Evolutionary conservation across 2,113 vertebrate genomes (phyloP).

Genomic region (Cairina moschata): DNA sequence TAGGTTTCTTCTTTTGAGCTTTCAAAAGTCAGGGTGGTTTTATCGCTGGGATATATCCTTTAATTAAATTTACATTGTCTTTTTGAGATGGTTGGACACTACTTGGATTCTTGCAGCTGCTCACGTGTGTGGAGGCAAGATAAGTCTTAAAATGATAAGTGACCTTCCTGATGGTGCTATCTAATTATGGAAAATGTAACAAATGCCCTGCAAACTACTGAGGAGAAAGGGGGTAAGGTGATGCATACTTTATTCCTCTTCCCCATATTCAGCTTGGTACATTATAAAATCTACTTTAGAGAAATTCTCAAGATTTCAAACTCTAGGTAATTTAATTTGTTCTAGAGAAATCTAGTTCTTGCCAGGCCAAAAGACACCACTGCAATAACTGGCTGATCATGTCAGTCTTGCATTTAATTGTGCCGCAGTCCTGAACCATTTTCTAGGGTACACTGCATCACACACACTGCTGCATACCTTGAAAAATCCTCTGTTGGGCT

Average conservation of each 20-base stretch:
- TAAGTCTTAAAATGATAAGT: neutral
- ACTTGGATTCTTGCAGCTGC: neutral
- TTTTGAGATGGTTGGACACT: neutral
- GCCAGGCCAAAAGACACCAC: neutral
- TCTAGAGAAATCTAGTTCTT: neutral
- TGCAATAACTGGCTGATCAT: neutral
- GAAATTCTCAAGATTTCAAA: neutral
- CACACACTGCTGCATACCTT: neutral
- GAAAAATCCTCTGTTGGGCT: neutral
- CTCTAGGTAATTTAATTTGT: neutral
- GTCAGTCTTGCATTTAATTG: neutral
- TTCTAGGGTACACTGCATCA: neutral
- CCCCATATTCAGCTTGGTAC: neutral
- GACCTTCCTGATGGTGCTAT: neutral
- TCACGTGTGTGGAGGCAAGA: neutral
- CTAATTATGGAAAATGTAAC: neutral
- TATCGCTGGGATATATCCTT: conserved; percentile 14
- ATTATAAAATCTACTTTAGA: neutral
- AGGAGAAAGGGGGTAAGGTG: neutral
- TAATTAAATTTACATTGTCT: neutral
- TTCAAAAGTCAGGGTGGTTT: neutral
- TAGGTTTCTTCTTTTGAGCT: conserved; percentile 5
- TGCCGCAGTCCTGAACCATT: neutral
- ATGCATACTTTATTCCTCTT: neutral
- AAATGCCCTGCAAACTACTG: neutral